These are phyloP conservation scores for Notospermus geniculatus DNA, from an alignment of 1,140 invertebrate species.

Conservation along the genomic window DNA sequence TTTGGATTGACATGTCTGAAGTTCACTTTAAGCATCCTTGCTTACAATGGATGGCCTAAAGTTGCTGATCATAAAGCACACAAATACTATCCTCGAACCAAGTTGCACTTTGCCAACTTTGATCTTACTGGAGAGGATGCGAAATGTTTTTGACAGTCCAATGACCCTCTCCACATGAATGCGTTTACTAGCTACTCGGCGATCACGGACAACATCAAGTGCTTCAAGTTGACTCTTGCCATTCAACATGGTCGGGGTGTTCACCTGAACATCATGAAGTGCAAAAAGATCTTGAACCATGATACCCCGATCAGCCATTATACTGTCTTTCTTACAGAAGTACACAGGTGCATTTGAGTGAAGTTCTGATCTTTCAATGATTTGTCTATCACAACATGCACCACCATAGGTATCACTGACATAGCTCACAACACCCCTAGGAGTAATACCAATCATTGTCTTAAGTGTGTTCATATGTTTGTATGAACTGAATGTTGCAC, in stretches of 20 bases:
- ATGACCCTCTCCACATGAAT: conserved; percentile 21
- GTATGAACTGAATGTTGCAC: no score
- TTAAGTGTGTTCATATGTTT: conserved; percentile 19
- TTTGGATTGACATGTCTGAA: no score
- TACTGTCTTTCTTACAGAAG: background rate
- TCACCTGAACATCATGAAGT: no score
- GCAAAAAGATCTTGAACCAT: conserved; percentile 22
- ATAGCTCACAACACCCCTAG: conserved; percentile 14
- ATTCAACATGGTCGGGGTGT: conserved; percentile 19
- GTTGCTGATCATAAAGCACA: background rate
- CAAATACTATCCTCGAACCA: conserved; percentile 1
- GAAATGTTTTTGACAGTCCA: conserved; percentile 18
- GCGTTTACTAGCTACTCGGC: conserved; percentile 16
- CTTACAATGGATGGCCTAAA: background rate
- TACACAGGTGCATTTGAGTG: background rate
- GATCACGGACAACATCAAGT: conserved; percentile 13
- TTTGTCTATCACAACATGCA: conserved; percentile 11
- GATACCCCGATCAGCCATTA: conserved; percentile 11
- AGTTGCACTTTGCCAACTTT: background rate
- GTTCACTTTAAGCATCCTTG: background rate
- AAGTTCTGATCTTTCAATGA: conserved; percentile 12
- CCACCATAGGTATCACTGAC: conserved; percentile 11
- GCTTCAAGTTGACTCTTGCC: conserved; percentile 17
- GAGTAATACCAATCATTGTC: conserved; percentile 15
- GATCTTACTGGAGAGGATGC: conserved; percentile 8